phyloP scores from a whole-genome alignment of 1,140 invertebrate genomes.

The Trypoxylus dichotomus region DNA sequence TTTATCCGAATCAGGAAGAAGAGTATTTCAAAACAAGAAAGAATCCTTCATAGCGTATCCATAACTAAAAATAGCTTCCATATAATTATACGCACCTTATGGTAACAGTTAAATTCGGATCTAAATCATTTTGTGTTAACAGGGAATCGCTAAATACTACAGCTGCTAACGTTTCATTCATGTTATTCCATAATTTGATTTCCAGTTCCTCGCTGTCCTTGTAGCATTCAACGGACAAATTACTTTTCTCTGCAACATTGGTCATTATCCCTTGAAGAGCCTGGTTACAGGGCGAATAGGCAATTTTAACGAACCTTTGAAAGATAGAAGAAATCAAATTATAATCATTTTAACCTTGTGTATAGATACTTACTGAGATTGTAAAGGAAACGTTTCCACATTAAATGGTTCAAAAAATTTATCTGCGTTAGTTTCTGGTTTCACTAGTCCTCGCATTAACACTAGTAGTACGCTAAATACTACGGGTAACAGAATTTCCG shows the following conservation, averaged over 20 bases:
- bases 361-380: background rate
- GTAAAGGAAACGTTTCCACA: background rate
- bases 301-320: background rate
- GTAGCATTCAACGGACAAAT: background rate
- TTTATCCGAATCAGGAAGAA: no score
- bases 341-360: background rate
- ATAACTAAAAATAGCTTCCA: background rate
- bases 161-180: background rate
- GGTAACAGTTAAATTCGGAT: background rate
- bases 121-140: background rate
- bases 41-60: no score
- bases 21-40: no score
- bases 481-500: conserved; percentile 70
- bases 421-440: conserved; percentile 35
- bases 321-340: background rate
- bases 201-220: background rate
- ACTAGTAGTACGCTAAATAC: conserved; percentile 73
- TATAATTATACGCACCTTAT: background rate
- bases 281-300: background rate
- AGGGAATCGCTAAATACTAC: background rate
- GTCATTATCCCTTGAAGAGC: background rate
- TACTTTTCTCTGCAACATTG: background rate
- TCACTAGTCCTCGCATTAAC: conserved; percentile 60
- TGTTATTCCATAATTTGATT: background rate
- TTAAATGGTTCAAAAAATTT: background rate